Conservation (phyloP, 2,113 vertebrate genomes). For the Syrmaticus mikado region DNA sequence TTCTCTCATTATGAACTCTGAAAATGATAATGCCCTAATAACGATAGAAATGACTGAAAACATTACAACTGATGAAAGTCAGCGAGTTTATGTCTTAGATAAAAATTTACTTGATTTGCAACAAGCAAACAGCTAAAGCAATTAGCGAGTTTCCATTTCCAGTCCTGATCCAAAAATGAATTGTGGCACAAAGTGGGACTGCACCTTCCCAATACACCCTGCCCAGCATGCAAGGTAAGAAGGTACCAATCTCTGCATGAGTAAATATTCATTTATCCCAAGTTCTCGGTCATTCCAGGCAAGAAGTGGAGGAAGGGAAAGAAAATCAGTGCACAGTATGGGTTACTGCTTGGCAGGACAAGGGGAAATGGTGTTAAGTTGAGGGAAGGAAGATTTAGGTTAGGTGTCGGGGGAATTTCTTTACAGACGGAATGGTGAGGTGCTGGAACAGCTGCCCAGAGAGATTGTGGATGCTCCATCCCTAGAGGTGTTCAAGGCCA, state of each 20-base stretch:
- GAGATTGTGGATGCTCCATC: too few species aligned
- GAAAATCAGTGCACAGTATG: background rate
- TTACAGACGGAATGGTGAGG: too few species aligned
- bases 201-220: background rate
- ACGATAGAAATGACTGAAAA: background rate
- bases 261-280: background rate
- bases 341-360: background rate
- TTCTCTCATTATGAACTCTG: background rate
- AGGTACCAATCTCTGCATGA: background rate
- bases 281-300: background rate
- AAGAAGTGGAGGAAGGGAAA: slow-evolving; percentile 11
- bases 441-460: too few species aligned
- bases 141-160: background rate
- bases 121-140: background rate
- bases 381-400: too few species aligned
- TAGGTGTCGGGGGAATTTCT: too few species aligned
- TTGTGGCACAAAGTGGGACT: background rate
- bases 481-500: too few species aligned
- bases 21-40: background rate
- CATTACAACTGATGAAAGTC: background rate
- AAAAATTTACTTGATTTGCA: background rate
- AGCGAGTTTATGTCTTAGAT: background rate
- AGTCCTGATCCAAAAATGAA: background rate
- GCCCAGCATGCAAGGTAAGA: background rate
- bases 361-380: too few species aligned